A percentile compares a stretch with the other conserved stretches of the same genome.
Conservation (phyloP, 2,888 invertebrate genomes). For the Stenotaenia linearis region DNA sequence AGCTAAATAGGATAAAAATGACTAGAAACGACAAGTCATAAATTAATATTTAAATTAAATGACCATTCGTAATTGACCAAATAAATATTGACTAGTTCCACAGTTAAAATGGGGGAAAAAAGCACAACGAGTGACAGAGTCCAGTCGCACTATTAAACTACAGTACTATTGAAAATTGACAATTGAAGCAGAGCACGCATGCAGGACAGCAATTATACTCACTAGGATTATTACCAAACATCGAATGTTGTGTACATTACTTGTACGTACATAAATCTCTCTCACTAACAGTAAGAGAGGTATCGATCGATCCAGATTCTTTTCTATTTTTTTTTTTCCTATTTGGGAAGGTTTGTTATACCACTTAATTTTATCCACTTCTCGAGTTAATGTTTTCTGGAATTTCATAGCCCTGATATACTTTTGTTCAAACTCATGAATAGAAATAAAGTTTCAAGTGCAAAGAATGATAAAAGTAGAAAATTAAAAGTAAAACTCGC, state of each 20-base stretch:
- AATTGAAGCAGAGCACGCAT: conserved; percentile 17
- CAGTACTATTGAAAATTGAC: conserved; percentile 2
- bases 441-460: neutral
- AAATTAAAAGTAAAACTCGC: neutral
- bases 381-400: neutral
- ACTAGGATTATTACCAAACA: conserved; percentile 30
- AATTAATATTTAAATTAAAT: neutral
- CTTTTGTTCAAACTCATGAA: neutral
- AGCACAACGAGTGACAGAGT: conserved; percentile 3
- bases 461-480: neutral
- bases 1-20: neutral
- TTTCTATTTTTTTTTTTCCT: neutral
- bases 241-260: conserved; percentile 34
- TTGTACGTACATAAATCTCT: conserved; percentile 36
- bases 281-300: conserved; percentile 32
- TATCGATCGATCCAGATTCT: neutral
- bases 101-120: neutral
- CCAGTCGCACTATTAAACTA: conserved; percentile 9
- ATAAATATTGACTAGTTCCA: neutral
- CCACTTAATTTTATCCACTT: neutral
- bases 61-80: neutral
- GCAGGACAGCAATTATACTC: conserved; percentile 28
- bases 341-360: neutral
- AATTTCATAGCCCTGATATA: neutral
- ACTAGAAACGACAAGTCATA: neutral